Conservation (phyloP, 2,113 vertebrate species). For the Sorex araneus region DNA sequence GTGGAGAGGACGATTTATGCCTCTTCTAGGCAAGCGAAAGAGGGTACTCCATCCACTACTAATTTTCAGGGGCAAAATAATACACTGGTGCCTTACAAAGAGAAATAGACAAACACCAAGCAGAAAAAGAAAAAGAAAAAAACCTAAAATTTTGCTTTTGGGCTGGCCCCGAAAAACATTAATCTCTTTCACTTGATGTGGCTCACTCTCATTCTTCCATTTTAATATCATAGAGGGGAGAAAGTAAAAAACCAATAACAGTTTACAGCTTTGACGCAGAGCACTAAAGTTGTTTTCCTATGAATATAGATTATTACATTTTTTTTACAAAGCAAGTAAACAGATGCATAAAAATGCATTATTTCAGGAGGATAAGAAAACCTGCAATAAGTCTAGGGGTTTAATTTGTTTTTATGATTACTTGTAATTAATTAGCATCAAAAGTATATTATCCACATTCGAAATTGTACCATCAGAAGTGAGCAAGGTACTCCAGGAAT, state of each 20-base stretch:
- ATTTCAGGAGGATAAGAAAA: conserved; percentile 86
- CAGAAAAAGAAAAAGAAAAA: background rate
- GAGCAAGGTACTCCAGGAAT: conserved; percentile 72
- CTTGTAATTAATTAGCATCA: conserved; percentile 91
- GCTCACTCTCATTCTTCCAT: conserved; percentile 66
- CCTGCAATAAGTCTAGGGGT: conserved; percentile 86
- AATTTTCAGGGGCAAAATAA: conserved; percentile 65
- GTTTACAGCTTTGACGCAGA: conserved; percentile 74
- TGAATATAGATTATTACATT: conserved; percentile 86
- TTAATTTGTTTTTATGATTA: conserved; percentile 90
- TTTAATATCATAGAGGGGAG: conserved; percentile 67
- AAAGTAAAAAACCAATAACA: conserved; percentile 60
- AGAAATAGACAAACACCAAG: conserved; percentile 59
- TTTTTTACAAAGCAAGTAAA: conserved; percentile 87
- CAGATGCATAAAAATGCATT: conserved; percentile 89
- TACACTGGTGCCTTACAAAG: conserved; percentile 51
- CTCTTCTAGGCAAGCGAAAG: conserved; percentile 9
- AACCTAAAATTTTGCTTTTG: conserved; percentile 27
- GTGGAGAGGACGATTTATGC: conserved; percentile 15
- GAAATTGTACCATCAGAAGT: conserved; percentile 79
- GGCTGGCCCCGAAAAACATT: conserved; percentile 48
- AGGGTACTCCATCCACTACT: background rate
- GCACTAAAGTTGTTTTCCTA: conserved; percentile 83
- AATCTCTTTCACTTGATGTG: conserved; percentile 66
- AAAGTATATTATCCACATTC: conserved; percentile 87